Base-by-base conservation (phyloP, 1,140 invertebrate genomes). In the Drosophila pseudoobscura region DNA sequence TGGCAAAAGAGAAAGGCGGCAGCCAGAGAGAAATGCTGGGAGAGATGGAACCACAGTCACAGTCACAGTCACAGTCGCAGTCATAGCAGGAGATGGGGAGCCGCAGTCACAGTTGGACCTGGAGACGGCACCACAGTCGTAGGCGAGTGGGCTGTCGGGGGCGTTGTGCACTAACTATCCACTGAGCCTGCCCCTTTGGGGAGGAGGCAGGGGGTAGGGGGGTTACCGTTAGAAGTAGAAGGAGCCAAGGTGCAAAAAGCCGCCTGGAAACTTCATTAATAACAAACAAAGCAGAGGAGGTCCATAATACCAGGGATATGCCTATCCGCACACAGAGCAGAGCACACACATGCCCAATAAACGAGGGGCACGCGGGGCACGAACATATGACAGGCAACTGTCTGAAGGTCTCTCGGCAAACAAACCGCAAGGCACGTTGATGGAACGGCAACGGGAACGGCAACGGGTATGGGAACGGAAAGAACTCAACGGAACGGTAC, bases 1-100 rank as follows among this genome's bases (percentile, higher is more conserved):
- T 84, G 80, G 62, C 77, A 85, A 84, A 84, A 84, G 80, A 84
- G 80, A 84, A 84, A 84, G 80, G 80, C 80, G 56, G 17, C 47
- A 60, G 52, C 9, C 31, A 49, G 24, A 56, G 35, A 56, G 53
- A 47, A 26, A 20, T 29, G 13, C 7, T 11, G 9, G 24, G 6
- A 8, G 15, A 49, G 57, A 15, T 26, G 22, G 45, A 31, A 8
- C 29, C 29, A 31, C 29, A 31, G 26, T 20, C 24, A 6, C 24
- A 26, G 4, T 5, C 24, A 6, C 24, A 47, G 44, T 5, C 35
- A 13, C 11, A 39, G 35, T 13, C 9, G 5, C 11, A 39, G 35
- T 20, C 29, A 22, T n/a, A 22, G 47, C 31, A 49, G 39, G 49
- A 62, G 52, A 56, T 59, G 15, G 15, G 59, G 63, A 62, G 75